These are phyloP conservation scores for Elaphurus davidianus DNA, from an alignment of 2,113 vertebrate species.

Conservation along the genomic window DNA sequence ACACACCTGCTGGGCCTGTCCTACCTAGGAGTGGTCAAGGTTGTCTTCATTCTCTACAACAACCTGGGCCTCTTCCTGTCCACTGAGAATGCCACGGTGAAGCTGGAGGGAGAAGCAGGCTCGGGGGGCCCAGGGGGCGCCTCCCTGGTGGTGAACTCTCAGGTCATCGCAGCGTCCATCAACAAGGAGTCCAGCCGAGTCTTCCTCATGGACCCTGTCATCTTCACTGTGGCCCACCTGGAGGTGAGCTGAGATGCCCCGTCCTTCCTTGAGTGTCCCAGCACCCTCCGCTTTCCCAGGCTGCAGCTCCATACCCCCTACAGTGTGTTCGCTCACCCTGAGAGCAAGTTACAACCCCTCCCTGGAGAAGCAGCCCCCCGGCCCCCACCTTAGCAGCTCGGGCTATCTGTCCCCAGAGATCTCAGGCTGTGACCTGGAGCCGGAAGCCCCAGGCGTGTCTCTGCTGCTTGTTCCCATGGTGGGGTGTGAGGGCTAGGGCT, in stretches of 20 bases:
- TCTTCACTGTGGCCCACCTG: constrained; percentile 92
- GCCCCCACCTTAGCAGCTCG: neutral
- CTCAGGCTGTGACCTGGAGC: neutral
- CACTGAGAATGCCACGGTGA: constrained; percentile 93
- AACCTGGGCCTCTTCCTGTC: constrained; percentile 93
- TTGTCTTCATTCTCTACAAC: constrained; percentile 94
- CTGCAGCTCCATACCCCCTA: neutral
- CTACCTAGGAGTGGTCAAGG: constrained; percentile 91
- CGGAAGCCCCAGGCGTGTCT: neutral
- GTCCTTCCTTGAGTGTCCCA: neutral
- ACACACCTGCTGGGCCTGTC: neutral
- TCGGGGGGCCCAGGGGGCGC: constrained; percentile 77
- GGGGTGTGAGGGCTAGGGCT: neutral
- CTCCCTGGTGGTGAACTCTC: constrained; percentile 90
- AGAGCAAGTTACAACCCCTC: neutral
- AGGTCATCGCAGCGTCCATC: constrained; percentile 93
- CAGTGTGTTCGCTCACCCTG: neutral
- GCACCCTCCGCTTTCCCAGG: neutral
- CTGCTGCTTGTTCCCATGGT: neutral
- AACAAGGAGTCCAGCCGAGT: constrained; percentile 95
- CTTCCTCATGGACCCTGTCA: constrained; percentile 93
- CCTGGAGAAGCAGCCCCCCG: neutral
- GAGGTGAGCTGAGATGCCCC: constrained; percentile 80
- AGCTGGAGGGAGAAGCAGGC: constrained; percentile 86
- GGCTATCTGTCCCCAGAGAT: neutral